Evolutionary conservation across 2,888 invertebrate genomes (phyloP), one percentile per base, ranked within the genome.

Genomic region (Aphelenchoides bicaudatus): DNA sequence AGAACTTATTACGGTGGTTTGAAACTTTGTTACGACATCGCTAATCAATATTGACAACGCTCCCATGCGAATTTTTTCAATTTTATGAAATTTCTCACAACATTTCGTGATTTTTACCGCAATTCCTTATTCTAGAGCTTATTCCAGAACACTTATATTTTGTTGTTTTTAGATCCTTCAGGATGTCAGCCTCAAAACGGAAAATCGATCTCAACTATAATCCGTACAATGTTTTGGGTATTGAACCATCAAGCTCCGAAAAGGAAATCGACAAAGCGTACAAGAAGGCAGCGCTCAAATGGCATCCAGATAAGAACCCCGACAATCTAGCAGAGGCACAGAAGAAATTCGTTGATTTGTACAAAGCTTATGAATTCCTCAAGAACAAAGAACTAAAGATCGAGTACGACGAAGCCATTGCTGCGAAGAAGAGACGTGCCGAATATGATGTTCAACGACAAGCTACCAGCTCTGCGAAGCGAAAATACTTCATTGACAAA

Each of bases 261-360:
- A 19, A 27, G 3, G 63, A 67, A 13, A 61, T 63, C 8, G 66
- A 63, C 39, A 63, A 61, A 56, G 63, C 63, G 6, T 63, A 51
- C 46, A 63, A 63, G 48, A 62, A 56, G 31, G 19, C 28, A 27
- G 63, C 63, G 16, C 43, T 63, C 28, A 63, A 67, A 62, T 63
- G 63, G 63, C 63, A 63, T 56, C 63, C 63, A 21, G 63, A 63
- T 52, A 63, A 63, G 38, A 66, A 66, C 19, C 48, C 43, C 29
- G 48, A 55, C 30, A 50, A 67, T 30, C 38, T 31, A 8, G 66
- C 59, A 27, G 54, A 56, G 21, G 66, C 66, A 16, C 28, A 66
- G 21, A 39, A 55, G 25, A 66, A 53, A 61, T 63, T 63, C 38
- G 25, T 66, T 28, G 48, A 63, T 31, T 37, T 63, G 16, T 67